These are phyloP conservation scores for Orthonyx spaldingii DNA, from an alignment of 2,113 vertebrate genomes.

Conservation along the genomic window DNA sequence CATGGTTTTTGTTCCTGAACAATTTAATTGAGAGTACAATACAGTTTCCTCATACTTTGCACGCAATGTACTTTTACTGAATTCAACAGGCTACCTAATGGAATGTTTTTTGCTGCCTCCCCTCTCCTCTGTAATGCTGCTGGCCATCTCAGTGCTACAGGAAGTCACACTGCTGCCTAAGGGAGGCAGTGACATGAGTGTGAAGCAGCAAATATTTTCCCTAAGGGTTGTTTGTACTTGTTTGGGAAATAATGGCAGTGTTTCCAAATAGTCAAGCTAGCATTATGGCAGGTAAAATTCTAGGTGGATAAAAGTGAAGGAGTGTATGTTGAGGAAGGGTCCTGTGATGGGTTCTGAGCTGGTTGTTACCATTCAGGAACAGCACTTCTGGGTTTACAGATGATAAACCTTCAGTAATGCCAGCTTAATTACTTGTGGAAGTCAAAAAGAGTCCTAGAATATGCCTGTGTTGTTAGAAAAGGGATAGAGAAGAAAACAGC, in stretches of 20 bases:
- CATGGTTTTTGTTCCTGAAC: background rate
- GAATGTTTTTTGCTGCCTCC: background rate
- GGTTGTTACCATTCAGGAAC: background rate
- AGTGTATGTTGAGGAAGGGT: background rate
- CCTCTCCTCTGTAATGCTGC: background rate
- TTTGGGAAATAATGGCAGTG: background rate
- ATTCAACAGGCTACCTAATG: background rate
- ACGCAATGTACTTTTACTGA: background rate
- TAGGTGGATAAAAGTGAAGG: background rate
- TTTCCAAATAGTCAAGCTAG: background rate
- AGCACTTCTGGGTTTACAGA: background rate
- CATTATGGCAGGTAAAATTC: background rate
- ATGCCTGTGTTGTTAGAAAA: background rate
- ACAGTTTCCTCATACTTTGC: background rate
- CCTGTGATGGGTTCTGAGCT: background rate
- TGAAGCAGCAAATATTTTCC: background rate
- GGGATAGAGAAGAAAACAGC: background rate
- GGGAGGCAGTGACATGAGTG: background rate
- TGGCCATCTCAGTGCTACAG: background rate
- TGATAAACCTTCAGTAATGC: background rate
- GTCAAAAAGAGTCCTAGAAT: background rate
- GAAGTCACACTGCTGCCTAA: background rate
- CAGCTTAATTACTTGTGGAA: background rate
- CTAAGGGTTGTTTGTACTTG: background rate
- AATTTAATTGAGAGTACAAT: background rate